phyloP scores from a whole-genome alignment of 2,888 invertebrate species.

The Bugula neritina region DNA sequence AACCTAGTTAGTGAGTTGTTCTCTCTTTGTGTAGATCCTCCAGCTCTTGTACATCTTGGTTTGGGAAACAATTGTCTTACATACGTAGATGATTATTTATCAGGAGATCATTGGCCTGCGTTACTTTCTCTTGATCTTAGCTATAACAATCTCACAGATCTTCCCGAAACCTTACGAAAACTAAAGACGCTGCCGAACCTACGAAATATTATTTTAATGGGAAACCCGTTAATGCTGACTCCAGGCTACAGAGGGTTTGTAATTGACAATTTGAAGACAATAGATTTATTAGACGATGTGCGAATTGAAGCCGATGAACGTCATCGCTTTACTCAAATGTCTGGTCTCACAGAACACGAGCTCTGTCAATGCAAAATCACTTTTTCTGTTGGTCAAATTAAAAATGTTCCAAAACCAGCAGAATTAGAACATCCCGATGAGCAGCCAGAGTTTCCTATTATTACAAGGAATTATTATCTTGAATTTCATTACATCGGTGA shows the following conservation, averaged over 20 bases:
- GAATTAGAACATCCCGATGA: slow-evolving; percentile 47
- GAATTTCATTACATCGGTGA: slow-evolving; percentile 36
- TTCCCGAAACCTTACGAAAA: slow-evolving; percentile 43
- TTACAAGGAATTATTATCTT: slow-evolving; percentile 46
- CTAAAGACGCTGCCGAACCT: slow-evolving; percentile 45
- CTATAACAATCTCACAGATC: slow-evolving; percentile 48
- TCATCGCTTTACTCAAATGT: slow-evolving; percentile 47
- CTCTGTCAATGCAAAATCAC: slow-evolving; percentile 46
- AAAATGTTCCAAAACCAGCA: slow-evolving; percentile 47
- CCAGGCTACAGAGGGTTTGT: slow-evolving; percentile 51
- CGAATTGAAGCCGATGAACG: slow-evolving; percentile 50
- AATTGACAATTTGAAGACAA: slow-evolving; percentile 45
- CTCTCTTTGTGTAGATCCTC: slow-evolving; percentile 42
- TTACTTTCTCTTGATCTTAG: slow-evolving; percentile 49
- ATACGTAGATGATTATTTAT: slow-evolving; percentile 41
- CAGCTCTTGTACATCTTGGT: slow-evolving; percentile 46
- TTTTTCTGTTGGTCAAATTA: slow-evolving; percentile 41
- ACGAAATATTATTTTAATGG: slow-evolving; percentile 45
- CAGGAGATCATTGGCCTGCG: slow-evolving; percentile 36
- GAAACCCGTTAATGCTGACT: slow-evolving; percentile 49
- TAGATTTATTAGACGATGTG: slow-evolving; percentile 48
- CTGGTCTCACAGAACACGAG: slow-evolving; percentile 42
- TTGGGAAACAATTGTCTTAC: slow-evolving; percentile 46
- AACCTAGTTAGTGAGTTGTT: slow-evolving; percentile 47
- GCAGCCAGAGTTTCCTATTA: slow-evolving; percentile 47